Base-by-base conservation (phyloP, 2,888 invertebrate genomes). In the Hyposoter didymator region DNA sequence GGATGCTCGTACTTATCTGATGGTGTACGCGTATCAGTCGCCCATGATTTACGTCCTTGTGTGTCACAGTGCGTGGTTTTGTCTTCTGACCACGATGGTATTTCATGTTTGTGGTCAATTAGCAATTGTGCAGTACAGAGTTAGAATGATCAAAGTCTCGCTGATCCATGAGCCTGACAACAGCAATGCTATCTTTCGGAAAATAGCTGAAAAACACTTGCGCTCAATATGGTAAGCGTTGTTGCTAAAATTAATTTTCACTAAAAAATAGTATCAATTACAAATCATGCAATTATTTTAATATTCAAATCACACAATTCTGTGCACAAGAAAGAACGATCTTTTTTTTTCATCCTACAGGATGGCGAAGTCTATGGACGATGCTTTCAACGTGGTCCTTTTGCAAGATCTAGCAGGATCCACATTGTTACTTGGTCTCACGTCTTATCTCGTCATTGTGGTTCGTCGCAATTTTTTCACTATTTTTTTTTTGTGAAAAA, bases 371-470 rank as follows among this genome's bases (percentile, higher is more conserved):
- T 85, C 83, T 2, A 76, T 90, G 47, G 89, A 90, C 43, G 82
- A 90, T 49, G 86, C 80, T 17, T 90, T 90, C 45, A 88, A 89
- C 35, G 52, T 89, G 4, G 66, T 90, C 19, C 88, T 90, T 6
- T 64, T 90, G 22, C 73, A 87, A 39, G 90, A 90, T 67, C 87
- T 90, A 4, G 59, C 86, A 32, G 90, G 90, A 14, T 88, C 86
- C 32, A 88, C 89, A 28, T 8, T 89, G 14, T 82, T 89, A 5
- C 69, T 90, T 62, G 90, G 89, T 5, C 80, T 90, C 35, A 87
- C 85, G 10, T 72, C 89, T 45, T 90, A 89, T 55, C 82, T 89
- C 35, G 86, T 88, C 2, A 59, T 90, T 69, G 84, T 84, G 84
- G 88, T 89, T 84, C 5, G 39, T 35, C 32, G 12, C 55, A 14